Conservation (phyloP, 1,140 invertebrate species). For the Drosophila tani region DNA sequence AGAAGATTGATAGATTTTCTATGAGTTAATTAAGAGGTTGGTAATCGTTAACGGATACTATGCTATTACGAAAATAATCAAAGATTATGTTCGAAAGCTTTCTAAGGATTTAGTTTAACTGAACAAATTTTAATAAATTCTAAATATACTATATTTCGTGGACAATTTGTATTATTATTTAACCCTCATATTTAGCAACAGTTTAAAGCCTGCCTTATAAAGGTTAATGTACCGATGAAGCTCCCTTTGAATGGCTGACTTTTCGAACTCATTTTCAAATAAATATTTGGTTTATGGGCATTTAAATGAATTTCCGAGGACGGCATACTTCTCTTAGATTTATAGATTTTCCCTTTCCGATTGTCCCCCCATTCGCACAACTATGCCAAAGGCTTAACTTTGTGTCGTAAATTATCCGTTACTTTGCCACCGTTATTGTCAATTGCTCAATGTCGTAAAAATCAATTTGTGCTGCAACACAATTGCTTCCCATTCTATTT, state of each 20-base stretch:
- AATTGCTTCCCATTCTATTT: conserved; percentile 46
- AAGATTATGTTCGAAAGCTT: not conserved
- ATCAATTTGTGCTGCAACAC: conserved; percentile 61
- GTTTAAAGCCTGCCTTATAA: no score
- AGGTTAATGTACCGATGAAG: not conserved
- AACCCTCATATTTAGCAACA: not conserved
- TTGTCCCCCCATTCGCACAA: conserved; percentile 6
- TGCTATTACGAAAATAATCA: not conserved
- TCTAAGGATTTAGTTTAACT: no score
- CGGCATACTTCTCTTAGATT: conserved; percentile 4
- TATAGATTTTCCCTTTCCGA: conserved; percentile 15
- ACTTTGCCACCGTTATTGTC: conserved; percentile 70
- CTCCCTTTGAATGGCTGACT: conserved; percentile 7
- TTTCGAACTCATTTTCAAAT: conserved; percentile 10
- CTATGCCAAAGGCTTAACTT: conserved; percentile 54
- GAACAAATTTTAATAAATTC: no score
- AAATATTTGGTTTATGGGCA: conserved; percentile 21
- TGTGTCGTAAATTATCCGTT: conserved; percentile 67
- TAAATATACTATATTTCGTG: no score
- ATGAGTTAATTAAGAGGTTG: conserved; percentile 6
- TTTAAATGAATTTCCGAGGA: conserved; percentile 32
- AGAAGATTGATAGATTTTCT: not conserved
- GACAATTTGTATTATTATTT: no score
- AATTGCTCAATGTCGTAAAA: conserved; percentile 76
- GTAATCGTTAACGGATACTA: not conserved